These are phyloP conservation scores for Carlito syrichta DNA, from an alignment of 2,113 vertebrate species.

Conservation along the genomic window DNA sequence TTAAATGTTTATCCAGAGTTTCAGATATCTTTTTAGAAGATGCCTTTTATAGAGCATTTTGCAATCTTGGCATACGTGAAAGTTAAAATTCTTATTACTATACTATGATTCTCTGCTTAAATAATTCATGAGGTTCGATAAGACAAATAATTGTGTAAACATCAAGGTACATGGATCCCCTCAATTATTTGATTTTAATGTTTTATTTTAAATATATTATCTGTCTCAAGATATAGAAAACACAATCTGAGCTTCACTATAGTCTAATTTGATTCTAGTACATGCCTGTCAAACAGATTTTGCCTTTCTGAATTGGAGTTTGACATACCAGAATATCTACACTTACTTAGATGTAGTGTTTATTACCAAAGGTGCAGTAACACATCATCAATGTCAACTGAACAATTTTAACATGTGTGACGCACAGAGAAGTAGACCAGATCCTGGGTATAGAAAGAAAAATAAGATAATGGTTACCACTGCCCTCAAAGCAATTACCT, in stretches of 20 bases:
- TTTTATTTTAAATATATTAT: not conserved
- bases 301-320: not conserved
- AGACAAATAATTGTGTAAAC: not conserved
- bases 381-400: not conserved
- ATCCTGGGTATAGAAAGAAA: not conserved
- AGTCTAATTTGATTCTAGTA: not conserved
- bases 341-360: not conserved
- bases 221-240: not conserved
- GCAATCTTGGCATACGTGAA: not conserved
- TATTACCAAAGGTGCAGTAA: not conserved
- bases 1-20: not conserved
- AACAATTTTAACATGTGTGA: not conserved
- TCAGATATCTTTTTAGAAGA: not conserved
- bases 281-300: not conserved
- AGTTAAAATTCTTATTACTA: not conserved
- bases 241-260: not conserved
- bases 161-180: not conserved
- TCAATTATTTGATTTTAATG: not conserved
- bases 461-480: not conserved
- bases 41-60: conserved; percentile 7
- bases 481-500: not conserved
- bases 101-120: not conserved
- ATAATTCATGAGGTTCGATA: not conserved
- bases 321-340: not conserved
- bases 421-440: not conserved